Conservation (phyloP, 1,140 invertebrate genomes). For the Drosophila mayri region DNA sequence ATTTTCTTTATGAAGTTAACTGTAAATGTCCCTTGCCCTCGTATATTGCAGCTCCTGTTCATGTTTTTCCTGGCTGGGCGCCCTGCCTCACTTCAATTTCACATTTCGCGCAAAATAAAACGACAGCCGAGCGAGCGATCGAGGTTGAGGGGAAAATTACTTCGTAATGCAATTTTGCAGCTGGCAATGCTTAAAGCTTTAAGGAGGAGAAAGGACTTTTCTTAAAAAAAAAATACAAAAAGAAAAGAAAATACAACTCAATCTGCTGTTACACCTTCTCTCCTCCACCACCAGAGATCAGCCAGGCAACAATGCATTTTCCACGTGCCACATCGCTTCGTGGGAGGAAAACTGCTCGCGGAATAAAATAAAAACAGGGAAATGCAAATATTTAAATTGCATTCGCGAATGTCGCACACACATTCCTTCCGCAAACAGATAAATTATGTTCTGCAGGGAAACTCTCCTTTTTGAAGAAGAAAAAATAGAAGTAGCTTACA, state of each 20-base stretch:
- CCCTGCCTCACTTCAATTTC: slow-evolving; percentile 63
- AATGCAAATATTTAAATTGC: slow-evolving; percentile 82
- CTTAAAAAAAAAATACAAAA: slow-evolving; percentile 2
- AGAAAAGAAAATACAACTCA: slow-evolving; percentile 5
- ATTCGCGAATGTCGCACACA: slow-evolving; percentile 71
- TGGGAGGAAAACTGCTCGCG: slow-evolving; percentile 39
- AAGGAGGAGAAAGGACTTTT: slow-evolving; percentile 27
- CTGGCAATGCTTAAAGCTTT: slow-evolving; percentile 60
- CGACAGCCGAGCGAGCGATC: slow-evolving; percentile 7
- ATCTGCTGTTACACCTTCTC: slow-evolving; percentile 23
- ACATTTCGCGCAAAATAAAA: slow-evolving; percentile 73
- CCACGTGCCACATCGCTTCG: slow-evolving; percentile 51
- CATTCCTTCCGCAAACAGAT: slow-evolving; percentile 79
- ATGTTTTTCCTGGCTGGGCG: slow-evolving; percentile 17
- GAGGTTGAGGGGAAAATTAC: slow-evolving; percentile 49
- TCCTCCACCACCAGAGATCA: neutral
- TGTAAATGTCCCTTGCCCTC: slow-evolving; percentile 69
- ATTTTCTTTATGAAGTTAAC: slow-evolving; percentile 83
- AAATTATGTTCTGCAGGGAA: slow-evolving; percentile 78
- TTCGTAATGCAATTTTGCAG: slow-evolving; percentile 71
- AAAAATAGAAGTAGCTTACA: neutral
- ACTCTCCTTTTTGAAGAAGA: slow-evolving; percentile 11
- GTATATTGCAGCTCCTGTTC: slow-evolving; percentile 49
- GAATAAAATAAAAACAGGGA: slow-evolving; percentile 48
- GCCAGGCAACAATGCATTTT: slow-evolving; percentile 45